These are phyloP conservation scores for Drosophila meridionalis DNA, from an alignment of 2,888 invertebrate genomes.

Conservation along the genomic window DNA sequence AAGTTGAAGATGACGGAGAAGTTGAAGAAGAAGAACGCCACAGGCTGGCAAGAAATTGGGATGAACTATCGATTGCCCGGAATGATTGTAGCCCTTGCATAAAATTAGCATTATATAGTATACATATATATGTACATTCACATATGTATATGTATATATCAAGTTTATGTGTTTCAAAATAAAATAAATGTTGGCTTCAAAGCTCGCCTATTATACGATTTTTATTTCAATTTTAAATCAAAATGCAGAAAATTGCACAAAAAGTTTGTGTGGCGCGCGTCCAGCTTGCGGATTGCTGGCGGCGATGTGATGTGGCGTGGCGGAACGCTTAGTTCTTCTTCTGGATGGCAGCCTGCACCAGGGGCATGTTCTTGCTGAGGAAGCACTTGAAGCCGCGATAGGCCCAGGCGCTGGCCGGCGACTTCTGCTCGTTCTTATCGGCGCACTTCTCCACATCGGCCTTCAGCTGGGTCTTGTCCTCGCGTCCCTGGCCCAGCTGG, in stretches of 20 bases:
- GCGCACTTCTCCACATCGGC: slow-evolving; percentile 83
- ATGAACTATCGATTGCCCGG: not conserved
- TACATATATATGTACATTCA: slow-evolving; percentile 3
- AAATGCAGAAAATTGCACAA: slow-evolving; percentile 48
- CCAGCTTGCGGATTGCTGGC: not conserved
- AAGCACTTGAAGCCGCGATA: slow-evolving; percentile 85
- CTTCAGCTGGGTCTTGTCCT: slow-evolving; percentile 82
- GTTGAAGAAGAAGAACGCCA: not conserved
- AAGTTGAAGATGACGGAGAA: not conserved
- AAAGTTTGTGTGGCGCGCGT: slow-evolving; percentile 16
- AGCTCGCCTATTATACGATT: slow-evolving; percentile 75
- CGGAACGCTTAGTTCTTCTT: slow-evolving; percentile 71
- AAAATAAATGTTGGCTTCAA: slow-evolving; percentile 35
- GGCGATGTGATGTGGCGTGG: not conserved
- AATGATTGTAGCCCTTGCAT: slow-evolving; percentile 8
- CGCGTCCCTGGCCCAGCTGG: slow-evolving; percentile 83
- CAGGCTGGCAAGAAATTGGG: slow-evolving; percentile 4
- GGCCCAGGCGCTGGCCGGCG: slow-evolving; percentile 83
- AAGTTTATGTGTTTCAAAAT: slow-evolving; percentile 10
- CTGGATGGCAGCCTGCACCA: slow-evolving; percentile 83
- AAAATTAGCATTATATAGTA: slow-evolving; percentile 27
- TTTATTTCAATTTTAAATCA: slow-evolving; percentile 70
- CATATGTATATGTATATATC: not conserved
- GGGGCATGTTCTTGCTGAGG: slow-evolving; percentile 83
- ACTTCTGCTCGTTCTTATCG: slow-evolving; percentile 84